These are phyloP conservation scores for Cherax quadricarinatus DNA, from an alignment of 1,140 invertebrate genomes.

Conservation along the genomic window DNA sequence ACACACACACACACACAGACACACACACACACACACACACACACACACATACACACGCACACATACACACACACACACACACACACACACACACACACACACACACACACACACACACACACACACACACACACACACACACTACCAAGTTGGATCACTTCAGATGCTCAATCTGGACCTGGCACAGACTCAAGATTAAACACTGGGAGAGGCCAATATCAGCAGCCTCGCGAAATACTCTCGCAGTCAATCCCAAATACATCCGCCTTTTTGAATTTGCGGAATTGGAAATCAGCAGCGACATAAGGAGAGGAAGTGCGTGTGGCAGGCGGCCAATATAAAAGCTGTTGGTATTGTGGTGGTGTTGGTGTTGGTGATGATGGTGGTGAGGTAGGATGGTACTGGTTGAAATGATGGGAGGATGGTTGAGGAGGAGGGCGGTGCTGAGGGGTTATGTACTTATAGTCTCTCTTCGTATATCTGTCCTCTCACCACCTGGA, in stretches of 20 bases:
- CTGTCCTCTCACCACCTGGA: no score
- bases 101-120: neutral
- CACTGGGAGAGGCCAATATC: neutral
- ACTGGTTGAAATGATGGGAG: neutral
- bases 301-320: neutral
- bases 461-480: no score
- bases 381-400: no score
- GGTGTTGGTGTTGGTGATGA: no score
- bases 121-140: neutral
- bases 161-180: neutral
- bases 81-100: neutral
- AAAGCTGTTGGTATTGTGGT: neutral
- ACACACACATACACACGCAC: no score
- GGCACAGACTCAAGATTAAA: neutral
- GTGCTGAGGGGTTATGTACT: neutral
- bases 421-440: neutral
- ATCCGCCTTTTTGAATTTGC: neutral
- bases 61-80: neutral
- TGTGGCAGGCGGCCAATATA: neutral
- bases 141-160: neutral
- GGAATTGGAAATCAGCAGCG: neutral
- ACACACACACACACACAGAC: no score
- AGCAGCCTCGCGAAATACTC: neutral
- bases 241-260: neutral
- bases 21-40: no score